Base-by-base conservation (phyloP, 2,888 invertebrate species). In the Hemithea aestivaria region DNA sequence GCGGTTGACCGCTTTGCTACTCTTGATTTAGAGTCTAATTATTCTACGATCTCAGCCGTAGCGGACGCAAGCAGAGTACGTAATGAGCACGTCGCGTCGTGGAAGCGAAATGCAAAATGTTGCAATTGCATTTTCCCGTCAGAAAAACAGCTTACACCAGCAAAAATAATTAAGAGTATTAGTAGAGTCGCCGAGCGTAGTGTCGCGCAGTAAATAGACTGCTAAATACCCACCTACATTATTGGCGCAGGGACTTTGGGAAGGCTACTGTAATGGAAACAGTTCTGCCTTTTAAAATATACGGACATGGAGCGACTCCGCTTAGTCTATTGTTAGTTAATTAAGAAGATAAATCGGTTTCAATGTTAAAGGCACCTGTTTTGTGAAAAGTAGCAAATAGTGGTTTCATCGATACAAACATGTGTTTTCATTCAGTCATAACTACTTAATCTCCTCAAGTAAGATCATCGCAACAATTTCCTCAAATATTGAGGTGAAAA, bases 91-190 rank as follows among this genome's bases (percentile, higher is more conserved):
- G 66, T 60, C 58, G 63, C 56, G 56, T 53, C 51, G 51, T 43
- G 50, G 55, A 41, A 43, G 68, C 57, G 71, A 69, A 73, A 82
- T 82, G 80, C 78, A 79, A 82, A 81, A 83, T 80, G 82, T 82
- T 74, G 81, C 81, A 82, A 80, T 81, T 78, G 78, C 80, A 81
- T 73, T 74, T 74, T 62, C 55, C 81, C 74, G 76, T 82, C 83
- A 83, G 80, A 83, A 81, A 83, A 84, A 84, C 81, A 83, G 83
- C 83, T 83, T 81, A 79, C 80, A 80, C 78, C 73, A 73, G 82
- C 83, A 81, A 83, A 84, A 85, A 85, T 84, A 84, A 84, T 84
- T 84, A 85, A 83, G 84, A 82, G 81, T 78, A 83, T 84, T 83
- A 84, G 81, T 73, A 62, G 68, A 81, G 79, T 79, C 73, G 73